phyloP scores from a whole-genome alignment of 2,113 vertebrate genomes.

The Hiodon tergisus region DNA sequence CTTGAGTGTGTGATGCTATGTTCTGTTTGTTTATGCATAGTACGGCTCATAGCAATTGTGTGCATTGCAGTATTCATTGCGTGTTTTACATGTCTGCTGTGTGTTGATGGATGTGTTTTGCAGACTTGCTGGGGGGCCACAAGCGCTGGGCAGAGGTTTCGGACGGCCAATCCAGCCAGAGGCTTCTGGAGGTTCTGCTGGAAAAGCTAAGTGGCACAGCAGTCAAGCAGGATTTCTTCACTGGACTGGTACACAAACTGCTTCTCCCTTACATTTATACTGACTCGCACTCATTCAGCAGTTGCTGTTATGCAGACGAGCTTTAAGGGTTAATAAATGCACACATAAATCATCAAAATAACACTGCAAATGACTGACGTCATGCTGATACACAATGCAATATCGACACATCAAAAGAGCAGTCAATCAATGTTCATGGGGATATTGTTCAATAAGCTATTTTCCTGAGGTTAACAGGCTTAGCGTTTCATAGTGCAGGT shows the following conservation, averaged over 20 bases:
- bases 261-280: background rate
- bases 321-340: too few species aligned
- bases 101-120: slow-evolving; percentile 34
- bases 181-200: slow-evolving; percentile 61
- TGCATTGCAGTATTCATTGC: too few species aligned
- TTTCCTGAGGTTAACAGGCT: too few species aligned
- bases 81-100: background rate
- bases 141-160: slow-evolving; percentile 51
- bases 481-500: too few species aligned
- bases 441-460: too few species aligned
- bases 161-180: slow-evolving; percentile 56
- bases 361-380: too few species aligned
- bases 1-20: background rate
- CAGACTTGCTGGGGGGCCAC: slow-evolving; percentile 48
- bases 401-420: too few species aligned
- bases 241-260: slow-evolving; percentile 48
- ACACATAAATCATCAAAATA: too few species aligned
- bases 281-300: background rate
- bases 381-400: too few species aligned
- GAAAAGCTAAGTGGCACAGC: slow-evolving; percentile 50
- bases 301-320: too few species aligned
- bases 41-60: too few species aligned
- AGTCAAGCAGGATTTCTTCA: slow-evolving; percentile 47
- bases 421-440: too few species aligned
- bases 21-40: background rate